A percentile compares a stretch with the other conserved stretches of the same genome.
Conservation (phyloP, 2,888 invertebrate species). For the Deilephila porcellus region DNA sequence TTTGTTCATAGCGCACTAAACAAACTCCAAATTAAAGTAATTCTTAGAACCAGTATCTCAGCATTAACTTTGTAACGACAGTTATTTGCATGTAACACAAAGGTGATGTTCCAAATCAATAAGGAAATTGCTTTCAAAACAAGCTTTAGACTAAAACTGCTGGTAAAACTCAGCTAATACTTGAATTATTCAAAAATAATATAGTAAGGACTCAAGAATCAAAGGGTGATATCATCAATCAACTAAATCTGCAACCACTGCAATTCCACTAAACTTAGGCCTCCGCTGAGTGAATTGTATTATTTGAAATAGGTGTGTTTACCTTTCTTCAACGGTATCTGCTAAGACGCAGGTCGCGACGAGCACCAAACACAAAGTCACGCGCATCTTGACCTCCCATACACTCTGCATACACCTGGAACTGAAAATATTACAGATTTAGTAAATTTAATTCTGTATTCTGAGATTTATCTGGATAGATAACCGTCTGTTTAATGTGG, state of each 20-base stretch:
- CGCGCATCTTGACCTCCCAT: slow-evolving; percentile 66
- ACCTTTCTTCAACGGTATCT: slow-evolving; percentile 35
- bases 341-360: slow-evolving; percentile 57
- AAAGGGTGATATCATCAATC: neutral
- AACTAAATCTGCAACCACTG: neutral
- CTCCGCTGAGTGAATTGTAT: no score
- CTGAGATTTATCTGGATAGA: no score
- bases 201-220: no score
- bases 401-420: slow-evolving; percentile 62
- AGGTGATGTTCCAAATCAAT: neutral
- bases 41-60: neutral
- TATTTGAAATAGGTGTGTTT: neutral
- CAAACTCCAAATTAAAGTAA: neutral
- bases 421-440: slow-evolving; percentile 45
- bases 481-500: no score
- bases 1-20: neutral
- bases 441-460: neutral
- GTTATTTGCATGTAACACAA: neutral
- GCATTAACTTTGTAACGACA: neutral
- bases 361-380: slow-evolving; percentile 60
- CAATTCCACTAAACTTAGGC: no score
- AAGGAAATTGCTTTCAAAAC: neutral
- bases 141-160: no score
- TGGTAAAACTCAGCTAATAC: no score
- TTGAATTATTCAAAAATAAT: no score